Evolutionary conservation across 2,888 invertebrate genomes (phyloP), one percentile per base, ranked within the genome.

Genomic region (Cylloceria caligata): DNA sequence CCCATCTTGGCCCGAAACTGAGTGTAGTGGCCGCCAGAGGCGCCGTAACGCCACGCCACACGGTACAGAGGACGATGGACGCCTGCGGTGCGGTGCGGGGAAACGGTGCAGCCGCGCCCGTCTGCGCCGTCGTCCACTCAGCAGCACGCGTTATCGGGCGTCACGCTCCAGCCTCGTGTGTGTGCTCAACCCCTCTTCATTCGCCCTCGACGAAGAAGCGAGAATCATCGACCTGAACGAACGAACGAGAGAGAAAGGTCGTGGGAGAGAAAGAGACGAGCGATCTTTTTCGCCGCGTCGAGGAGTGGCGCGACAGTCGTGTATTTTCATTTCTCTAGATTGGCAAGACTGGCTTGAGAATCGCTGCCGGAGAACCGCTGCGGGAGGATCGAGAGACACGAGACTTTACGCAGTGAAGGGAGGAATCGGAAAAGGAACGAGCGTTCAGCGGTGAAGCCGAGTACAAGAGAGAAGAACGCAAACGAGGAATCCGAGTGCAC

Each of bases 1-100:
- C 91, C 91, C 91, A 91, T 91, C 90, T 91, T 91, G 91, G 85
- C 88, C 82, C 88, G 89, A 91, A 90, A 91, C 90, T 91, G 86
- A 88, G 77, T 76, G 80, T 82, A 88, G 76, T 83, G 82, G 87
- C 87, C 91, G 88, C 73, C 30, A 83, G 39, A 83, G 85, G 88
- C 72, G 91, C 39, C 91, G 88, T 84, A 81, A 75, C 64, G 57
- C 60, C 62, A 60, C 80, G 62, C 64, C 81, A 55, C 81, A 80
- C 76, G 27, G 19, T 47, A 49, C 4, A 30, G 34, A n/a, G 1
- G 36, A n/a, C 30, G 19, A 71, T 69, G 19, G 65, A 42, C 27
- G 55, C 30, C 19, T 45, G 55, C 21, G 49, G 36, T 21, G 71
- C 9, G 71, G 77, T 36, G 72, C 39, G 49, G 72, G 68, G 73